Conservation (phyloP, 1,140 invertebrate genomes). For the Drosophila parabipectinata region DNA sequence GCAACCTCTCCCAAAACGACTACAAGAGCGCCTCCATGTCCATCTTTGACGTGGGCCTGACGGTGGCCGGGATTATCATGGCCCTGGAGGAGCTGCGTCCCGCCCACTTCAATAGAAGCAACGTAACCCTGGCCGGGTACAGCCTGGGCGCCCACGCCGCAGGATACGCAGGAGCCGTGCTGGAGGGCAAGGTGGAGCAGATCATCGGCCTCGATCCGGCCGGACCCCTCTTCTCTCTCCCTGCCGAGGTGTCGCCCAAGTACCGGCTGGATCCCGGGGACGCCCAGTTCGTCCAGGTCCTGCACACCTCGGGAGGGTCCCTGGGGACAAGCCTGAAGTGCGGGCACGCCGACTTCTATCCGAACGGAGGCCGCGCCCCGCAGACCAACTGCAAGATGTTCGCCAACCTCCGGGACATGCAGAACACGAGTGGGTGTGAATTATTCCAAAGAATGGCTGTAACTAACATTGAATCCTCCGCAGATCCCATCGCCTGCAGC, state of each 20-base stretch:
- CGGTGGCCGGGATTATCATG: conserved; percentile 87
- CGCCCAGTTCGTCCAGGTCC: conserved; percentile 94
- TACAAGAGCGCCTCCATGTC: conserved; percentile 80
- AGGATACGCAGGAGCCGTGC: conserved; percentile 90
- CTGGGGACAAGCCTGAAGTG: conserved; percentile 89
- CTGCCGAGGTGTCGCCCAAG: conserved; percentile 85
- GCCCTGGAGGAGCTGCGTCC: conserved; percentile 85
- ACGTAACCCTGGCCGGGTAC: conserved; percentile 90
- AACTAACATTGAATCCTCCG: background rate
- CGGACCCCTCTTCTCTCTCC: conserved; percentile 90
- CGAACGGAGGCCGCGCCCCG: conserved; percentile 90
- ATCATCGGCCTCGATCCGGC: conserved; percentile 91
- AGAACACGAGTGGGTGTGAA: conserved; percentile 66
- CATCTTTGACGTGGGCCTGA: conserved; percentile 86
- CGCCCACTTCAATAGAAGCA: conserved; percentile 82
- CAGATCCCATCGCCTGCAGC: conserved; percentile 88
- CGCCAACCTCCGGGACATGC: conserved; percentile 64
- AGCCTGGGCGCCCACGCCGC: conserved; percentile 95
- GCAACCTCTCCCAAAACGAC: conserved; percentile 85
- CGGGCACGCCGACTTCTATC: conserved; percentile 95
- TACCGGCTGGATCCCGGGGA: conserved; percentile 89
- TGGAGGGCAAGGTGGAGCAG: conserved; percentile 84
- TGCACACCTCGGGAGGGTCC: conserved; percentile 93
- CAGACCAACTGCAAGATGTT: conserved; percentile 90
- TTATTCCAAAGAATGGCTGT: background rate